A percentile compares a stretch with the other conserved stretches of the same genome.
Conservation (phyloP, 35 echinoderm and acorn worm genomes). For the Holothuria glaberrima region DNA sequence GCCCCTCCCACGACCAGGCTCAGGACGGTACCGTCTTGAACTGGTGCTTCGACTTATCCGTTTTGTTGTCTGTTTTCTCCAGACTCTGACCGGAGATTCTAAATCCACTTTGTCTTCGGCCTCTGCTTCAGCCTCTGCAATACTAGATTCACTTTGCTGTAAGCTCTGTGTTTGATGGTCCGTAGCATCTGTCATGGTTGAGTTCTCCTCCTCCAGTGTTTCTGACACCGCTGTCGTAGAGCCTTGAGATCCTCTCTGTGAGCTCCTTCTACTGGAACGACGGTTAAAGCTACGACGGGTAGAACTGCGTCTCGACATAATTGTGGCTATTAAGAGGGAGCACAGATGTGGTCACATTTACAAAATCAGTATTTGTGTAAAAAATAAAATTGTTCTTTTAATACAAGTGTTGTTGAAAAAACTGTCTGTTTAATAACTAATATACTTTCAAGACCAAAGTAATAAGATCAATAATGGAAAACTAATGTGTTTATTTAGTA, state of each 20-base stretch:
- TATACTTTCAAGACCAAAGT: no score
- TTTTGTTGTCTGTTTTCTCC: constrained; percentile 83
- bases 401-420: no score
- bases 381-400: no score
- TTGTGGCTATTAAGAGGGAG: constrained; percentile 61
- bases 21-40: constrained; percentile 58
- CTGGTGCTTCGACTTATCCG: constrained; percentile 86
- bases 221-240: constrained; percentile 33
- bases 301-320: constrained; percentile 72
- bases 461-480: no score
- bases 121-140: constrained; percentile 76
- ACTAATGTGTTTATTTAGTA: no score
- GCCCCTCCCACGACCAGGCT: constrained; percentile 6
- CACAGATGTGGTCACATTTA: no score
- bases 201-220: constrained; percentile 35
- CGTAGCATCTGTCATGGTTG: constrained; percentile 33
- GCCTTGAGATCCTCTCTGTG: constrained; percentile 41
- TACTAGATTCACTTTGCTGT: constrained; percentile 52
- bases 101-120: constrained; percentile 74
- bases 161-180: constrained; percentile 49
- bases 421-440: no score
- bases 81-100: constrained; percentile 71
- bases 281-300: constrained; percentile 70
- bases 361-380: no score
- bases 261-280: constrained; percentile 63